These are phyloP conservation scores for Cynopterus sphinx DNA, from an alignment of 2,797 vertebrate species.

Conservation along the genomic window DNA sequence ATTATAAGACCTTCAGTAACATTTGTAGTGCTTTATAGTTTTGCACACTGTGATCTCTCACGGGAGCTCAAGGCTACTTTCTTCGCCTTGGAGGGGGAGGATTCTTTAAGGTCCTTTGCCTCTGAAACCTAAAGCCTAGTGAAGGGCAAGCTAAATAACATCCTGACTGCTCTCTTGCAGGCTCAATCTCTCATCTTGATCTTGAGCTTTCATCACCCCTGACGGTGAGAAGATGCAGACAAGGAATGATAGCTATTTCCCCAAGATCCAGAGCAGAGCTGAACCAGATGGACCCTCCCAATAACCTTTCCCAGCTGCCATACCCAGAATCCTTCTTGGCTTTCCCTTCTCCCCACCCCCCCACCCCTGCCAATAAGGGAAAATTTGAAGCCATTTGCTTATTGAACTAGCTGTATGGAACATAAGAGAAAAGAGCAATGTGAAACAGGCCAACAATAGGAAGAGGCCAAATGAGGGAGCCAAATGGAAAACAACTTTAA, in stretches of 20 bases:
- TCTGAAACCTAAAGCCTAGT: background rate
- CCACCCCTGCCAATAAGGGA: background rate
- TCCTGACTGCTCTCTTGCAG: background rate
- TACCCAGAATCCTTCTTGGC: background rate
- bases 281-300: background rate
- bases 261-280: background rate
- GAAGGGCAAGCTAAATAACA: background rate
- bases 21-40: background rate
- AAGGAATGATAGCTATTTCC: background rate
- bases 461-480: background rate
- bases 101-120: background rate
- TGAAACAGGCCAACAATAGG: background rate
- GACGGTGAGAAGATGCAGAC: background rate
- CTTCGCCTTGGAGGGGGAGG: background rate
- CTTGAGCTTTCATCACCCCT: background rate
- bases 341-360: fast-evolving
- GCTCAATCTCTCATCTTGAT: background rate
- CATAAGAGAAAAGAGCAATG: background rate
- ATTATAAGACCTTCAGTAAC: background rate
- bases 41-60: background rate
- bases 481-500: background rate
- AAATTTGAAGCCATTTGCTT: background rate
- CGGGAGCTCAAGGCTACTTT: background rate
- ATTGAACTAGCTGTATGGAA: background rate
- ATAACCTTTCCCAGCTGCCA: background rate